Conservation (phyloP, 2,888 invertebrate species). For the Hedya salicella region DNA sequence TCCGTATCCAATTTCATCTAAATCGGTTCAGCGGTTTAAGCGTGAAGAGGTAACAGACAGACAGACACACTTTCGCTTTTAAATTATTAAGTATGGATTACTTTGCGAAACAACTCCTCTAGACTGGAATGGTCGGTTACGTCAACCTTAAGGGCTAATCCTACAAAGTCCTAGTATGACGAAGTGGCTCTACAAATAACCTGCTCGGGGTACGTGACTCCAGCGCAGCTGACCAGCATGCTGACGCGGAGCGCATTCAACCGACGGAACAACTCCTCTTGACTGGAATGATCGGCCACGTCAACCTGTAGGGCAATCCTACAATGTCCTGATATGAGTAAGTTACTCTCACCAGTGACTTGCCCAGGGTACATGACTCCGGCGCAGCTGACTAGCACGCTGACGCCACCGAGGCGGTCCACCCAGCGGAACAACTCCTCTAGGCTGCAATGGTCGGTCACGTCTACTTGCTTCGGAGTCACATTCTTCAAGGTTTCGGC, state of each 20-base stretch:
- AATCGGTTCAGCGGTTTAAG: too few species aligned
- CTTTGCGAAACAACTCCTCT: slow-evolving; percentile 25
- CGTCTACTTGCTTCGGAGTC: slow-evolving; percentile 37
- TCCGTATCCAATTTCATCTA: too few species aligned
- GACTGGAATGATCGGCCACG: slow-evolving; percentile 31
- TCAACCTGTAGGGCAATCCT: too few species aligned
- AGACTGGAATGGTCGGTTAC: slow-evolving; percentile 36
- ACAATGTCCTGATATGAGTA: neutral
- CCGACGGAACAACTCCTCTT: slow-evolving; percentile 36
- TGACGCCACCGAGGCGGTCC: slow-evolving; percentile 40
- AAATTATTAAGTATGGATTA: too few species aligned
- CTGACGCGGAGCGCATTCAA: slow-evolving; percentile 39
- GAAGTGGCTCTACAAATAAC: too few species aligned
- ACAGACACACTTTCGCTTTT: too few species aligned
- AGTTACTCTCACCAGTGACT: too few species aligned
- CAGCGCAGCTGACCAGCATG: slow-evolving; percentile 46
- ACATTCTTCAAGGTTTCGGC: slow-evolving; percentile 21
- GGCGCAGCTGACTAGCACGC: slow-evolving; percentile 45
- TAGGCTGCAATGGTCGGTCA: slow-evolving; percentile 34
- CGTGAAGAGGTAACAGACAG: too few species aligned
- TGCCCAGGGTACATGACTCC: slow-evolving; percentile 28
- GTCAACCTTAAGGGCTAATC: too few species aligned
- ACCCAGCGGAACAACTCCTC: slow-evolving; percentile 37
- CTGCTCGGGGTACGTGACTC: slow-evolving; percentile 16
- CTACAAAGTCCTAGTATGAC: neutral